phyloP scores from a whole-genome alignment of 2,797 vertebrate species.

The Decapterus maruadsi region DNA sequence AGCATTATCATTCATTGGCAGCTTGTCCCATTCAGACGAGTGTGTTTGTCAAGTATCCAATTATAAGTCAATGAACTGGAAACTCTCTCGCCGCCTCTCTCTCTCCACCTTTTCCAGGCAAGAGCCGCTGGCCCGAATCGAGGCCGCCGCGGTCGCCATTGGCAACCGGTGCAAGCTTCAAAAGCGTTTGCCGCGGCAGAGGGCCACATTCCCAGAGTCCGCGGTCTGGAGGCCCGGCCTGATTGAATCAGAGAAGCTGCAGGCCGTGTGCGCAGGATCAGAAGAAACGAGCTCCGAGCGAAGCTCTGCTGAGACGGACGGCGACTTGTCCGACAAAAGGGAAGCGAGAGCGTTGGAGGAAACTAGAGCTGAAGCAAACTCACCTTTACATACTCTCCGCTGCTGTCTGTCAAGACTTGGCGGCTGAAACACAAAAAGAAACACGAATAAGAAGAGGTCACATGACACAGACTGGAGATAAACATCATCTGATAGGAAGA shows the following conservation, averaged over 20 bases:
- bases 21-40: slow-evolving; percentile 53
- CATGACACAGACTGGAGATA: too few species aligned
- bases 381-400: slow-evolving; percentile 83
- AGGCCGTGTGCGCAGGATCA: slow-evolving; percentile 32
- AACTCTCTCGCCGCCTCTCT: slow-evolving; percentile 31
- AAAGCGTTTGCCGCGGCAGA: slow-evolving; percentile 47
- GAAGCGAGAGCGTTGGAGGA: neutral
- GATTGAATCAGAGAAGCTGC: slow-evolving; percentile 66
- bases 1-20: slow-evolving; percentile 58
- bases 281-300: slow-evolving; percentile 18
- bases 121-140: slow-evolving; percentile 12
- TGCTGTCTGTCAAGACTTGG: slow-evolving; percentile 51
- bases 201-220: slow-evolving; percentile 42
- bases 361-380: slow-evolving; percentile 22
- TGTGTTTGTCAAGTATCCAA: slow-evolving; percentile 60
- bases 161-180: slow-evolving; percentile 61
- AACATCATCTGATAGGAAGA: too few species aligned
- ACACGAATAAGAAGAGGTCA: neutral
- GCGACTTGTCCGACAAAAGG: neutral
- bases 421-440: slow-evolving; percentile 56
- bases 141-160: slow-evolving; percentile 57
- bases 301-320: slow-evolving; percentile 9
- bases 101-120: slow-evolving; percentile 29
- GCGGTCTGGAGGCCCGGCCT: slow-evolving; percentile 50
- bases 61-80: slow-evolving; percentile 56